Conservation (phyloP, 1,140 invertebrate species). For the Steinernema khuongi region DNA sequence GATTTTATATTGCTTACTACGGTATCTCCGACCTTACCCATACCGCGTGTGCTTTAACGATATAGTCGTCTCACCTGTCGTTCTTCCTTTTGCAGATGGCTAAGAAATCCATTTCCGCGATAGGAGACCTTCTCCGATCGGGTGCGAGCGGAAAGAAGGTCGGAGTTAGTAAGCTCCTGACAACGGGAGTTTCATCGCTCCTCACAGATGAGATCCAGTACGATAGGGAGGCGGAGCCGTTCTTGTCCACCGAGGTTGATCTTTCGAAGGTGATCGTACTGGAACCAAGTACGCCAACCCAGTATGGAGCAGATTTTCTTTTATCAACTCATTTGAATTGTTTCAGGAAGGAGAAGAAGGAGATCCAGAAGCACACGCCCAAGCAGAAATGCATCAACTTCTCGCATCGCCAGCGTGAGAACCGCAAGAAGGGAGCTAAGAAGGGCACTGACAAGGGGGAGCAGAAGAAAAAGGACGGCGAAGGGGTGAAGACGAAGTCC, state of each 20-base stretch:
- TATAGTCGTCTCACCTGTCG: too few relatives aligned
- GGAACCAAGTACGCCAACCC: constrained; percentile 39
- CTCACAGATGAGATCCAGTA: neutral
- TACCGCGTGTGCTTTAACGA: too few relatives aligned
- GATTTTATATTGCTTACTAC: too few relatives aligned
- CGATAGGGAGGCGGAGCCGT: neutral
- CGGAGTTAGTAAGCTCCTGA: neutral
- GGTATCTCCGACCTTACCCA: too few relatives aligned
- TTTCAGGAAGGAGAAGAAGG: constrained; percentile 33
- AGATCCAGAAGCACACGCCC: constrained; percentile 24
- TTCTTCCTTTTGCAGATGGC: neutral
- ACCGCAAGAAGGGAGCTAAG: neutral
- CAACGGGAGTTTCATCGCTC: neutral
- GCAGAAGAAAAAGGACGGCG: neutral
- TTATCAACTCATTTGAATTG: neutral
- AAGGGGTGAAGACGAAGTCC: too few relatives aligned
- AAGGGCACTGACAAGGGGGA: neutral
- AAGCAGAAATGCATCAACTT: constrained; percentile 20
- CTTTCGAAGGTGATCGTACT: neutral
- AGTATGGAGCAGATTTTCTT: constrained; percentile 20
- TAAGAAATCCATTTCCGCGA: neutral
- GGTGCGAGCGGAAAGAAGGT: neutral
- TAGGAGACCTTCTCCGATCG: neutral
- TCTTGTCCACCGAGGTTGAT: neutral
- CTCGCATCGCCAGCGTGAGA: constrained; percentile 11